Percentiles rank a stretch among this genome's conserved stretches.
phyloP scores from a whole-genome alignment of 2,113 vertebrate genomes.

The Cynoglossus semilaevis region DNA sequence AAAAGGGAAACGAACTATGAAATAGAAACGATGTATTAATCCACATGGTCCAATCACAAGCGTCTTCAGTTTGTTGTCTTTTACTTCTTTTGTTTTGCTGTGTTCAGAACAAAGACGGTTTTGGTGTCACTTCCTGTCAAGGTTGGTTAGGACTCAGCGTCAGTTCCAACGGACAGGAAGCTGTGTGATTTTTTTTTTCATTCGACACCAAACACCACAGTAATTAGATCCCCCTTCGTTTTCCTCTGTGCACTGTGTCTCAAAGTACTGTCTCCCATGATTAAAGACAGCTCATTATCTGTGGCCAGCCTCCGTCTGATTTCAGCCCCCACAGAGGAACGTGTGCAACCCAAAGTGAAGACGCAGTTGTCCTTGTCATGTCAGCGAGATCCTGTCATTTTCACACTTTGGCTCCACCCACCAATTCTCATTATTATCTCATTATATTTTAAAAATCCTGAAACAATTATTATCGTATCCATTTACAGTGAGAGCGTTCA shows the following conservation, averaged over 20 bases:
- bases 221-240: slow-evolving; percentile 91
- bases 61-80: slow-evolving; percentile 49
- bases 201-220: slow-evolving; percentile 69
- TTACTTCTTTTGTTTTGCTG: slow-evolving; percentile 59
- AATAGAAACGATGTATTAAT: slow-evolving; percentile 38
- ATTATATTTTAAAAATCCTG: not conserved
- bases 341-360: slow-evolving; percentile 47
- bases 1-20: slow-evolving; percentile 17
- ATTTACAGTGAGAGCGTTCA: not conserved
- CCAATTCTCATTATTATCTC: not conserved
- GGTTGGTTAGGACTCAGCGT: slow-evolving; percentile 85
- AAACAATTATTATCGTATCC: not conserved
- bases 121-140: slow-evolving; percentile 93
- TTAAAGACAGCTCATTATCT: slow-evolving; percentile 98
- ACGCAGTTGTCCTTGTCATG: slow-evolving; percentile 38
- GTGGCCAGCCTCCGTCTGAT: slow-evolving; percentile 84
- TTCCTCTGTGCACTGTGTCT: slow-evolving; percentile 84
- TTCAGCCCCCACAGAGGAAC: slow-evolving; percentile 62
- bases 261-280: slow-evolving; percentile 91
- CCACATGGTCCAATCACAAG: slow-evolving; percentile 29
- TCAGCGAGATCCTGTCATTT: slow-evolving; percentile 41
- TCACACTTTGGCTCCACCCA: slow-evolving; percentile 28
- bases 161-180: slow-evolving; percentile 83
- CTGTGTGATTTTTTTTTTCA: slow-evolving; percentile 83
- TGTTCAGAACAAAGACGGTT: slow-evolving; percentile 84